Percentiles rank a stretch among this genome's conserved stretches.
phyloP scores from a whole-genome alignment of 2,888 invertebrate genomes.

The Stenchaetothrips biformis region DNA sequence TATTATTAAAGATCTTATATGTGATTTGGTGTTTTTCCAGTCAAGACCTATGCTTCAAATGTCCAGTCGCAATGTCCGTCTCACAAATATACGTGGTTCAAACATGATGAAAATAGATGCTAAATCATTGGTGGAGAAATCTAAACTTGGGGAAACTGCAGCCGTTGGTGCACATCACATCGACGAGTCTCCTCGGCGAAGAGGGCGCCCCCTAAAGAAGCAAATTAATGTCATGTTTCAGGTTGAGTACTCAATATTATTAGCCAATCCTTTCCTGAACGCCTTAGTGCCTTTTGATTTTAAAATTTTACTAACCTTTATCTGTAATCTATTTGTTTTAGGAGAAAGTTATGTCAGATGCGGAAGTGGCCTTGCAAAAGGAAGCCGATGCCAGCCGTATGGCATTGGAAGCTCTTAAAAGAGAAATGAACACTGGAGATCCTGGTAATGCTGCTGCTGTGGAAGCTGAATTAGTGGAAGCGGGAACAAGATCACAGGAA shows the following conservation, averaged over 20 bases:
- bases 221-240: conserved; percentile 36
- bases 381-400: conserved; percentile 45
- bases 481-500: conserved; percentile 25
- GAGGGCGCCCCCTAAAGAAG: conserved; percentile 36
- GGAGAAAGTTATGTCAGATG: conserved; percentile 36
- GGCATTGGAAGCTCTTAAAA: conserved; percentile 47
- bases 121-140: conserved; percentile 26
- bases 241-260: neutral
- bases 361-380: conserved; percentile 35
- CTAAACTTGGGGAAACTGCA: conserved; percentile 28
- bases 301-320: neutral
- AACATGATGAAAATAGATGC: conserved; percentile 29
- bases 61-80: conserved; percentile 32
- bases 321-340: neutral
- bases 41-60: conserved; percentile 30
- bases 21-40: conserved; percentile 20
- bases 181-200: conserved; percentile 32
- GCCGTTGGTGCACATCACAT: conserved; percentile 28
- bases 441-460: conserved; percentile 46
- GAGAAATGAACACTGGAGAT: conserved; percentile 46
- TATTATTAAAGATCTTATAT: neutral
- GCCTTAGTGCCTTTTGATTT: neutral
- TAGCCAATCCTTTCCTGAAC: neutral
- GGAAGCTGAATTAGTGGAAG: conserved; percentile 39
- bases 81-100: conserved; percentile 26